Evolutionary conservation across 2,888 invertebrate genomes (phyloP).

Genomic region (Nineta flava): DNA sequence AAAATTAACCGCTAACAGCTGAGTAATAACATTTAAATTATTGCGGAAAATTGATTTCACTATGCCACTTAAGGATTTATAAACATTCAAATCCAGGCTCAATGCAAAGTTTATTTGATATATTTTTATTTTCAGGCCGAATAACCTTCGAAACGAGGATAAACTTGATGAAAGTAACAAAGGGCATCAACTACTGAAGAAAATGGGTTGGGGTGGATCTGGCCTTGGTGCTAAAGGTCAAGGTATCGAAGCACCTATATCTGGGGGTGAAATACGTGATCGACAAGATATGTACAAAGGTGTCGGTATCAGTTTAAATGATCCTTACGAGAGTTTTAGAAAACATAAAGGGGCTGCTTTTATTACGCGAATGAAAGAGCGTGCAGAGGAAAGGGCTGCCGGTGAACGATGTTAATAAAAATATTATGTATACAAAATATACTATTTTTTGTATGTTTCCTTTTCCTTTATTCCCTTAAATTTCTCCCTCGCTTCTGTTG

Average conservation of each 20-base stretch:
- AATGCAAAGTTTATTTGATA: not conserved
- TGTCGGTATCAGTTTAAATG: conserved; percentile 80
- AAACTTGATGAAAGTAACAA: conserved; percentile 82
- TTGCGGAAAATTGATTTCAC: not conserved
- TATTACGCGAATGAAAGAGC: conserved; percentile 83
- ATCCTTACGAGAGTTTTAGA: conserved; percentile 93
- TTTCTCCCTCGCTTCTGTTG: too few species aligned
- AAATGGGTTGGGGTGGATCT: conserved; percentile 97
- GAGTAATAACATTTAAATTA: too few species aligned
- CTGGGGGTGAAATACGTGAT: conserved; percentile 80
- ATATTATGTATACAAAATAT: not conserved
- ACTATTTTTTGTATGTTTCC: too few species aligned
- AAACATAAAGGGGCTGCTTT: conserved; percentile 92
- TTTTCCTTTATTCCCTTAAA: too few species aligned
- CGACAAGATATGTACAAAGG: conserved; percentile 88
- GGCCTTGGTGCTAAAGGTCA: conserved; percentile 91
- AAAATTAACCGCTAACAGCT: too few species aligned
- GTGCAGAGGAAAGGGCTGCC: conserved; percentile 54
- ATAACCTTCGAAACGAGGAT: conserved; percentile 30
- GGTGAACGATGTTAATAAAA: conserved; percentile 4
- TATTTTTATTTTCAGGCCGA: conserved; percentile 6
- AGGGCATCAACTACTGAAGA: conserved; percentile 90
- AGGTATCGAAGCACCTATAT: conserved; percentile 89
- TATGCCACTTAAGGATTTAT: not conserved
- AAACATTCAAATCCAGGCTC: not conserved